Percentiles rank a stretch among this genome's conserved stretches.
These are phyloP conservation scores for Pocillopora verrucosa DNA, from an alignment of 64 coral and sea anemone genomes.

Conservation along the genomic window DNA sequence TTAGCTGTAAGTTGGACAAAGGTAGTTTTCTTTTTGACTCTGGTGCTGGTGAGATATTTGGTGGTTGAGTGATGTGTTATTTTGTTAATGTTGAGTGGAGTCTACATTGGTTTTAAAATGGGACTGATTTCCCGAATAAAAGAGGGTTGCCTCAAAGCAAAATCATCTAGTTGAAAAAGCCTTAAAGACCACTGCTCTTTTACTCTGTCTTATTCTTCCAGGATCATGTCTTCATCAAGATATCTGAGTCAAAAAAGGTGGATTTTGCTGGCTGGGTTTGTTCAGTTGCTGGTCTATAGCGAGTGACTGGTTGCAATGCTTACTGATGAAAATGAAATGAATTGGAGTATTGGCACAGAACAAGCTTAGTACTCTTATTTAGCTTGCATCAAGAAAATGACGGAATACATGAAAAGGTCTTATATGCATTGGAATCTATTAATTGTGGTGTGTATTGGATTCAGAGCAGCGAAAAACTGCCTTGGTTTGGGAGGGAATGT, in stretches of 20 bases:
- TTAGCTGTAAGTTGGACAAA: no score
- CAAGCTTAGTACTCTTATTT: constrained; percentile 26
- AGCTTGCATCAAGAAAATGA: constrained; percentile 8
- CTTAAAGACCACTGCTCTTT: neutral
- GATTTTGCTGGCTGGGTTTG: constrained; percentile 96
- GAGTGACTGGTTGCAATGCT: neutral
- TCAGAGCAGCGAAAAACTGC: neutral
- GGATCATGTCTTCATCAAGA: constrained; percentile 86
- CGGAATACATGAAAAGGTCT: neutral
- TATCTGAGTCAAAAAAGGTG: constrained; percentile 62
- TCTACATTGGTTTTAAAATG: no score
- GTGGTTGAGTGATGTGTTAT: no score
- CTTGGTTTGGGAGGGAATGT: neutral
- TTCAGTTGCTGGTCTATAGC: constrained; percentile 61
- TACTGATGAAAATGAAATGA: neutral
- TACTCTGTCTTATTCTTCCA: constrained; percentile 38
- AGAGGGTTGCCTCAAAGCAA: no score
- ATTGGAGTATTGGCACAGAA: constrained; percentile 8
- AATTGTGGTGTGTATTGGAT: constrained; percentile 27
- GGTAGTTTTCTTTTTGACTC: no score
- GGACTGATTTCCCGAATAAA: no score
- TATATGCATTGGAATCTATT: constrained; percentile 1
- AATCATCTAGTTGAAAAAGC: no score
- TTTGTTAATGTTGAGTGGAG: no score
- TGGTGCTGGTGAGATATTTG: no score